Evolutionary conservation across 2,888 invertebrate genomes (phyloP), one percentile per base, ranked within the genome.

Genomic region (Harmothoe impar): DNA sequence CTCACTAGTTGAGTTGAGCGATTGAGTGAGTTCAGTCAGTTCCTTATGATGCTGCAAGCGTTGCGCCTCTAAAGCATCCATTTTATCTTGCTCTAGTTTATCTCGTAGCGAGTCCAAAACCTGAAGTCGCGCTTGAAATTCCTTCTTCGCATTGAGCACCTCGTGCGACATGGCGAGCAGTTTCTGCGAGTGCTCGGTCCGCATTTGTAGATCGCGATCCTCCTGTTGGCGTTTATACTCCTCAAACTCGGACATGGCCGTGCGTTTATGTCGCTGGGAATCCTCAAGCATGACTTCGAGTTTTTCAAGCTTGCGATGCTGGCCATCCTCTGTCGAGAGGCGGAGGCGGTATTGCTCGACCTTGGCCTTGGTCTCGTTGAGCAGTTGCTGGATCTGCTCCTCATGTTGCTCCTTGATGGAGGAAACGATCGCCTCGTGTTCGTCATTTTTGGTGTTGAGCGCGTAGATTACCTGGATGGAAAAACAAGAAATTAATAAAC

Each of bases 361-460:
- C 93, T 95, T 95, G 84, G 93, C 93, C 89, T 94, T 94, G 15
- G 94, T 94, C 89, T 95, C 95, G n/a, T 94, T 93, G 89, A 95
- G 92, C 23, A 96, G 91, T 89, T 94, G 94, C 90, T 95, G 94
- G 68, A 95, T 93, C 91, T 95, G 95, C 89, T 94, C 94, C 91
- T 95, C 95, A 93, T 95, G 95, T 68, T 95, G 95, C 29, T 95
- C 95, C 91, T 94, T 94, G 89, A 96, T 91, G 54, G 92, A 93
- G 62, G 94, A 93, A 1, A 96, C 92, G n/a, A 95, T 92, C 23
- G 94, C 92, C 56, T 96, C 96, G 92, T 95, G 94, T 92, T 96
- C 96, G 93, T 96, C 96, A 93, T 95, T 96, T 91, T 95, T 95
- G 15, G 96, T 96, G 93, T 96, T 96, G 3, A 96, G 94, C 29